Evolutionary conservation across 1,140 invertebrate genomes (phyloP).

Genomic region (Drosophila navojoa): DNA sequence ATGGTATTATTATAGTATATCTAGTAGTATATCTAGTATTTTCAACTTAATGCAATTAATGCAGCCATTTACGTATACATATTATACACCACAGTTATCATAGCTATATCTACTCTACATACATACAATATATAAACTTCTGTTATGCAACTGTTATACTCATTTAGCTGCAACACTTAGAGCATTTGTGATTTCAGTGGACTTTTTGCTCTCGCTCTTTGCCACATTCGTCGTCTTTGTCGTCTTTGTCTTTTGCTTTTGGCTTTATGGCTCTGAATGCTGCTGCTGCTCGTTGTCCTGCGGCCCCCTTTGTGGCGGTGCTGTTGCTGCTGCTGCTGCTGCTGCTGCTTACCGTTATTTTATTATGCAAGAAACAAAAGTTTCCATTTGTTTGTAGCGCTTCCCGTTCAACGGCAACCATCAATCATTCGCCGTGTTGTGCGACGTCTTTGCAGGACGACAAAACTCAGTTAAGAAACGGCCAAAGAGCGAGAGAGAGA

Average conservation of each 20-base stretch:
- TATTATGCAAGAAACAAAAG: conserved; percentile 83
- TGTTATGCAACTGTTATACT: too few species aligned
- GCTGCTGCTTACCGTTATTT: conserved; percentile 70
- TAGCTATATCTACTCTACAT: too few species aligned
- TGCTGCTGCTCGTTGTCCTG: neutral
- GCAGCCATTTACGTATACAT: too few species aligned
- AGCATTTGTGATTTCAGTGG: neutral
- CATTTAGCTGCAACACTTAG: neutral
- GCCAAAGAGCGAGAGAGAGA: neutral
- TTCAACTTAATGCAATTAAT: too few species aligned
- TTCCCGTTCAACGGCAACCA: conserved; percentile 74
- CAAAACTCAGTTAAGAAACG: conserved; percentile 22
- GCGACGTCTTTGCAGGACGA: conserved; percentile 69
- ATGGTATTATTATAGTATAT: too few species aligned
- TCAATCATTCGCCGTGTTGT: conserved; percentile 81
- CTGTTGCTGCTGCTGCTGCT: neutral
- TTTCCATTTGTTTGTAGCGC: conserved; percentile 79
- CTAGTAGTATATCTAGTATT: too few species aligned
- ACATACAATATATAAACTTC: too few species aligned
- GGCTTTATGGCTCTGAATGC: conserved; percentile 13
- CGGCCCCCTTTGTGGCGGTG: neutral
- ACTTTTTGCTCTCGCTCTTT: neutral
- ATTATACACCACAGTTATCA: too few species aligned
- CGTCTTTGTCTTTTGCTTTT: conserved; percentile 8
- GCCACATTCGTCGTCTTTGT: neutral